A percentile compares a stretch with the other conserved stretches of the same genome.
phyloP scores from a whole-genome alignment of 2,888 invertebrate species.

The Acanthococcus lagerstroemiae region DNA sequence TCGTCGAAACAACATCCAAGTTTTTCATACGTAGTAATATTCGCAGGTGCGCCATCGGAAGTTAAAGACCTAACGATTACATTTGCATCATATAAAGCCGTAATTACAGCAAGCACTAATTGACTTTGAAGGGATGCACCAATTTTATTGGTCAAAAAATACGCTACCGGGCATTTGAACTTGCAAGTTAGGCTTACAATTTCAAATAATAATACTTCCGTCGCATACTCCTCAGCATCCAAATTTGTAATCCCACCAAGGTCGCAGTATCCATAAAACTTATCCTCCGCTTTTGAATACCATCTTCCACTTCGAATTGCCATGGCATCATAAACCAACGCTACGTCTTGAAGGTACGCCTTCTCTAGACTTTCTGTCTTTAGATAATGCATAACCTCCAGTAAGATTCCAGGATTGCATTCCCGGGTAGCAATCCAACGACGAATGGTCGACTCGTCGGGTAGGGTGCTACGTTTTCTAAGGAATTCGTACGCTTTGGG shows the following conservation, averaged over 20 bases:
- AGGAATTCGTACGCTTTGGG: not conserved
- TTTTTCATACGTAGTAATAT: constrained; percentile 14
- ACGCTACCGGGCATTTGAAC: constrained; percentile 24
- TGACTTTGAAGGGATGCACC: constrained; percentile 1
- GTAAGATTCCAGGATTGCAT: not conserved
- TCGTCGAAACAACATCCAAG: constrained; percentile 21
- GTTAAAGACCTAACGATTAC: constrained; percentile 12
- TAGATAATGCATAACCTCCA: not conserved
- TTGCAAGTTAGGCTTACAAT: not conserved
- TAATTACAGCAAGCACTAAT: not conserved
- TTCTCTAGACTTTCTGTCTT: not conserved
- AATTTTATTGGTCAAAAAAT: constrained; percentile 22
- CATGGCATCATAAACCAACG: constrained; percentile 10
- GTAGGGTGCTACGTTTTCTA: not conserved
- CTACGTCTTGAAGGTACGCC: not conserved
- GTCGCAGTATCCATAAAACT: not conserved
- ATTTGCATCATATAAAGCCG: not conserved
- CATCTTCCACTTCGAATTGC: not conserved
- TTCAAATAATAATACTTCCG: constrained; percentile 9
- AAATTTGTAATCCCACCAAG: not conserved
- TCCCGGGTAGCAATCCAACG: not conserved
- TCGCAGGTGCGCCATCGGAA: constrained; percentile 21
- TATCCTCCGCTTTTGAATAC: not conserved
- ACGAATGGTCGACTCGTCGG: not conserved
- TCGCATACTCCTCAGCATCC: constrained; percentile 18